Percentiles rank a stretch among this genome's conserved stretches.
These are phyloP conservation scores for Hippolais icterina DNA, from an alignment of 2,113 vertebrate species.

Conservation along the genomic window DNA sequence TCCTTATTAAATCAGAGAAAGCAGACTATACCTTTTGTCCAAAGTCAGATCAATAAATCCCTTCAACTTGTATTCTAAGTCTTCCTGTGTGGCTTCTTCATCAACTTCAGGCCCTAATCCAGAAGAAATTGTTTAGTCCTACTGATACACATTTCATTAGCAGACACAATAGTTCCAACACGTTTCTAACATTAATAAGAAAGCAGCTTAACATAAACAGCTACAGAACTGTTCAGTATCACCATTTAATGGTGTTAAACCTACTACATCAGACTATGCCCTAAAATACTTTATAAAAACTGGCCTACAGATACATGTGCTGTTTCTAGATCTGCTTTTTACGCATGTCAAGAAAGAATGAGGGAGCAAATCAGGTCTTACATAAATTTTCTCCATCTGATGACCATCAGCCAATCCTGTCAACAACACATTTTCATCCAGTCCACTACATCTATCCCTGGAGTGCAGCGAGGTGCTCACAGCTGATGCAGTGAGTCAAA, in stretches of 20 bases:
- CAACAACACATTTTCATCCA: background rate
- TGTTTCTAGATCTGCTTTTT: background rate
- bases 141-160: background rate
- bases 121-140: background rate
- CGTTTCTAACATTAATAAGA: background rate
- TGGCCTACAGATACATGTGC: background rate
- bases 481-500: background rate
- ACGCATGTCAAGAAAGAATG: background rate
- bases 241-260: background rate
- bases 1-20: background rate
- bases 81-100: conserved; percentile 91
- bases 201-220: background rate
- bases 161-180: background rate
- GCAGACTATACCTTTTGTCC: conserved; percentile 88
- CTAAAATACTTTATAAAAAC: background rate
- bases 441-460: background rate
- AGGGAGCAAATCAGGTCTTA: background rate
- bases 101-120: conserved; percentile 84
- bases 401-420: background rate
- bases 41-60: conserved; percentile 93
- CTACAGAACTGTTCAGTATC: background rate
- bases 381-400: background rate
- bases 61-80: conserved; percentile 94
- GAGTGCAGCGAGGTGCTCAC: fast-evolving
- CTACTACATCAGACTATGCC: background rate